phyloP scores from a whole-genome alignment of 2,113 vertebrate genomes.

The Trogon surrucura region DNA sequence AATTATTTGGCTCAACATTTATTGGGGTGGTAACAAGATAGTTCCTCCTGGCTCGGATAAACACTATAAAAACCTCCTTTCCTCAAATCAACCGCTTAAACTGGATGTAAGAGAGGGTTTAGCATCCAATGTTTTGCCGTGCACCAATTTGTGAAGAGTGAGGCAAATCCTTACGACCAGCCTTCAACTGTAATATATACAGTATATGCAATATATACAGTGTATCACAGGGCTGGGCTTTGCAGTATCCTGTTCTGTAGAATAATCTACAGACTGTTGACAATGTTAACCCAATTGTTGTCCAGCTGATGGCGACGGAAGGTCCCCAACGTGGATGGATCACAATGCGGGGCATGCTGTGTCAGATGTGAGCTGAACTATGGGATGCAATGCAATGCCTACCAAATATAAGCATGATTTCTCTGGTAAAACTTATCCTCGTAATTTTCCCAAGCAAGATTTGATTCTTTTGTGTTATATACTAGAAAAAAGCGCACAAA shows the following conservation, averaged over 20 bases:
- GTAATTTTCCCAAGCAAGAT: not conserved
- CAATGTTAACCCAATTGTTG: slow-evolving; percentile 65
- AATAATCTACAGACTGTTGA: slow-evolving; percentile 77
- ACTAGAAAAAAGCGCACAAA: not conserved
- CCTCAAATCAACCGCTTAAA: not conserved
- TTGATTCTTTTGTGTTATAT: not conserved
- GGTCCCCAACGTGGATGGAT: slow-evolving; percentile 67
- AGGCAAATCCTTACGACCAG: not conserved
- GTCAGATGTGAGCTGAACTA: not conserved
- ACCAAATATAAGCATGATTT: not conserved
- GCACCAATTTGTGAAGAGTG: not conserved
- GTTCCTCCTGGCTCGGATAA: not conserved
- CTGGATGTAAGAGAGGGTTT: not conserved
- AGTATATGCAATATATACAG: too few species aligned
- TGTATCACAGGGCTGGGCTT: slow-evolving; percentile 69
- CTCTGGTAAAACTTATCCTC: not conserved
- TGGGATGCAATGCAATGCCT: not conserved
- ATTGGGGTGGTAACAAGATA: not conserved
- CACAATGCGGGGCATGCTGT: slow-evolving; percentile 51
- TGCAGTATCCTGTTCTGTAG: slow-evolving; percentile 72
- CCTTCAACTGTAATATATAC: not conserved
- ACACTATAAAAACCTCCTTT: not conserved
- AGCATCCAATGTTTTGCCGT: not conserved
- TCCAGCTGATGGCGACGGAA: slow-evolving; percentile 75
- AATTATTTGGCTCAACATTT: not conserved